Evolutionary conservation across 92 coral and sea anemone species (phyloP), one percentile per base, ranked within the genome.

Genomic region (Umimayanthus kanabou): DNA sequence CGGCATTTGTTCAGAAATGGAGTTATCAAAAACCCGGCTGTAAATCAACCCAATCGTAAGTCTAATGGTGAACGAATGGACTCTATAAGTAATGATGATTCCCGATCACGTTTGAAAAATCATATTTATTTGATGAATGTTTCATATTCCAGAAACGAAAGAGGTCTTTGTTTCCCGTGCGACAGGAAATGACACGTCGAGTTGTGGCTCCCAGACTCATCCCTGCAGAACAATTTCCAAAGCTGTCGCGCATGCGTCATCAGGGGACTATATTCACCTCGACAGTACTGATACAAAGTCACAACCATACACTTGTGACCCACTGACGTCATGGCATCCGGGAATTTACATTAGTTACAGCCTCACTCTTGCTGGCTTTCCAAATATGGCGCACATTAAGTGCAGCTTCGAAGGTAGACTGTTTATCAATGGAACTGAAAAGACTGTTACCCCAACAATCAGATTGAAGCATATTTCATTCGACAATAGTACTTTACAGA

Each of bases 281-380:
- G 2, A 39, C 64, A 81, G 89, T 23, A 86, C 89, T 18, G 76
- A 65, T 28, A 86, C 89, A 8, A 43, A 70, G 39, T 73, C 69
- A 72, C 66, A 58, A 13, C 89, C 89, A 16, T 86, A 64, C 66
- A 86, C 73, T 28, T 86, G 89, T 49, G 33, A 86, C 67, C 55
- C 89, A 45, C 29, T 76, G 72, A 45, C 73, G 45, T 53, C 83
- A 53, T 49, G 57, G 11, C 75, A 86, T 40, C 67, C 61, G 22
- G 89, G 89, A 76, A 73, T 86, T 49, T 86, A 75, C 74, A 71
- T 77, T 39, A 64, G 47, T 11, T 40, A 86, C 67, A 86, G 76
- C 49, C 28, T 77, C 40, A 76, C 89, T 55, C 45, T 86, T 2
- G 72, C 65, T 45, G 89, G 83, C 8, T 57, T 86, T 37, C 67